Base-by-base conservation (phyloP, 2,797 vertebrate species). In the Poeciliopsis infans region DNA sequence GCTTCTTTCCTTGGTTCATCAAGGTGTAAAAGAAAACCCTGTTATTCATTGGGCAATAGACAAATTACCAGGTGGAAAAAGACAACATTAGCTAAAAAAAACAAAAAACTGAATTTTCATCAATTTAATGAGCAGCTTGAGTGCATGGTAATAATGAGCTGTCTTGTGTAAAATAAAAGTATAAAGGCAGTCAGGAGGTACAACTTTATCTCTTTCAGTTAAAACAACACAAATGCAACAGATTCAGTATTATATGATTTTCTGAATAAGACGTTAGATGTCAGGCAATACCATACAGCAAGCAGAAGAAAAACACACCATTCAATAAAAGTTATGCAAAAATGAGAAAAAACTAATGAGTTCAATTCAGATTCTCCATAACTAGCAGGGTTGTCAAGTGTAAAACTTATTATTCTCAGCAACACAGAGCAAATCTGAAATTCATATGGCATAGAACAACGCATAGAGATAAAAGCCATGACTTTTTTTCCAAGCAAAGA, bases 161-260 rank as follows among this genome's bases (percentile, higher is more conserved):
- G 25, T 0, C 15, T 33, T 55, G 18, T 75, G 61, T 75, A 77
- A 69, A 77, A 59, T 61, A 79, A 25, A 80, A 57, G 0, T 15
- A 68, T n/a, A 75, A 25, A 79, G 53, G 57, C 46, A 4, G 15
- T 45, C 66, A 36, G 57, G 25, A 68, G 51, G 36, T 45, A 33
- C 59, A 49, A 41, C 23, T 31, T 2, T 36, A 47, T 69, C 51
- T 33, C 20, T 31, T 43, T 41, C 47, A 70, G 10, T 47, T 33
- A 13, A 23, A 11, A 15, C 49, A 16, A 1, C 1, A 41, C 31
- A 43, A 80, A 75, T 39, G 25, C 28, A 3, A 74, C 6, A 55
- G 31, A n/a, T 73, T 64, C 47, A 75, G 36, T 61, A 18, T 49
- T 55, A 51, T 76, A 75, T 41, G 72, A 75, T 66, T 15, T 18